Evolutionary conservation across 1,140 invertebrate species (phyloP).

Genomic region (Leptinotarsa undecemlineata): DNA sequence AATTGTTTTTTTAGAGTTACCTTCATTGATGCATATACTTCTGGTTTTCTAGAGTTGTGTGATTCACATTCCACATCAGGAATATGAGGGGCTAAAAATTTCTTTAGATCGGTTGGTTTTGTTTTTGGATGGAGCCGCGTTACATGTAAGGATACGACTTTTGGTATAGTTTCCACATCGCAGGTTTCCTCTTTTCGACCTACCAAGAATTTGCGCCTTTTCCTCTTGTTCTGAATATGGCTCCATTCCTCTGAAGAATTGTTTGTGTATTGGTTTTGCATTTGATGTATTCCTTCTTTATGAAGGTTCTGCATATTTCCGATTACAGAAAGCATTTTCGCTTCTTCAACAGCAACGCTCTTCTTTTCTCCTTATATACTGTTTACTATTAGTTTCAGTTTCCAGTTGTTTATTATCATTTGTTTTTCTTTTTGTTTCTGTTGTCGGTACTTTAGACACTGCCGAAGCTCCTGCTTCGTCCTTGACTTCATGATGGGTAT

Average conservation of each 20-base stretch:
- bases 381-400: not conserved
- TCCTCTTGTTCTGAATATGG: not conserved
- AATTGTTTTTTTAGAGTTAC: conserved; percentile 17
- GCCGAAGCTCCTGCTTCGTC: not conserved
- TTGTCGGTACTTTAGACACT: not conserved
- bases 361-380: not conserved
- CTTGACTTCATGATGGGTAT: not conserved
- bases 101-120: conserved; percentile 13
- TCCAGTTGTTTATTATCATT: not conserved
- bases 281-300: not conserved
- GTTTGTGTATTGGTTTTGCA: conserved; percentile 7
- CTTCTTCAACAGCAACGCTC: not conserved
- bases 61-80: conserved; percentile 15
- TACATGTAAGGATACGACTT: too few species aligned
- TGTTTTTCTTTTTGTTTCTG: not conserved
- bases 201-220: not conserved
- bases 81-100: conserved; percentile 15
- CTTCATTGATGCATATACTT: conserved; percentile 13
- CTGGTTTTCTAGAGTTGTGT: conserved; percentile 16
- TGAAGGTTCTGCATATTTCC: not conserved
- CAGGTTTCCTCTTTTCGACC: conserved; percentile 6
- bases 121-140: not conserved
- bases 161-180: not conserved
- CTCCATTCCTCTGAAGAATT: not conserved
- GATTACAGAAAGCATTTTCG: not conserved